These are phyloP conservation scores for Meloidogyne exigua DNA, from an alignment of 1,140 invertebrate species.

Conservation along the genomic window DNA sequence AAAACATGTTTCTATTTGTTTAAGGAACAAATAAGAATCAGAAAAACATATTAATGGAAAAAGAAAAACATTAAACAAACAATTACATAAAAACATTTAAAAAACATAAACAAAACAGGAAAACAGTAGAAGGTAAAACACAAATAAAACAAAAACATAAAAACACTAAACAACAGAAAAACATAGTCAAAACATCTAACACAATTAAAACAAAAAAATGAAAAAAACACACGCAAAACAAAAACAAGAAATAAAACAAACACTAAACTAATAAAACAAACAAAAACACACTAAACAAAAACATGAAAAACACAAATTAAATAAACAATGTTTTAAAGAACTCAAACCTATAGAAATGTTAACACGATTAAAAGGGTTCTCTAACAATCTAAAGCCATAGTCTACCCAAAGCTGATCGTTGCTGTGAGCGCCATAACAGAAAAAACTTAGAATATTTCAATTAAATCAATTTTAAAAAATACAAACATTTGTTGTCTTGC, in stretches of 20 bases:
- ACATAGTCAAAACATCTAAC: too few species aligned
- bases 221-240: too few species aligned
- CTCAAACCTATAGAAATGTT: not conserved
- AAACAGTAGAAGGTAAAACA: constrained; percentile 64
- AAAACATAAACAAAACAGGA: constrained; percentile 30
- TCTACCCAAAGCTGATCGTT: constrained; percentile 73
- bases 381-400: constrained; percentile 74
- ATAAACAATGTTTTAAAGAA: constrained; percentile 65
- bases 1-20: too few species aligned
- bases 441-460: constrained; percentile 66
- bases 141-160: too few species aligned
- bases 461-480: not conserved
- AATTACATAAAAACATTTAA: too few species aligned
- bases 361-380: constrained; percentile 66
- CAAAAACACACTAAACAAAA: constrained; percentile 30
- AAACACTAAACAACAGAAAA: too few species aligned
- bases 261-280: too few species aligned
- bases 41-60: too few species aligned
- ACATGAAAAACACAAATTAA: constrained; percentile 61
- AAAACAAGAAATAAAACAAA: too few species aligned
- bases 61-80: too few species aligned
- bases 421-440: constrained; percentile 74
- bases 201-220: too few species aligned
- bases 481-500: constrained; percentile 69
- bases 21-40: too few species aligned